Evolutionary conservation across 2,888 invertebrate species (phyloP), one percentile per base, ranked within the genome.

Genomic region (Chaetogeoica ovagalla): DNA sequence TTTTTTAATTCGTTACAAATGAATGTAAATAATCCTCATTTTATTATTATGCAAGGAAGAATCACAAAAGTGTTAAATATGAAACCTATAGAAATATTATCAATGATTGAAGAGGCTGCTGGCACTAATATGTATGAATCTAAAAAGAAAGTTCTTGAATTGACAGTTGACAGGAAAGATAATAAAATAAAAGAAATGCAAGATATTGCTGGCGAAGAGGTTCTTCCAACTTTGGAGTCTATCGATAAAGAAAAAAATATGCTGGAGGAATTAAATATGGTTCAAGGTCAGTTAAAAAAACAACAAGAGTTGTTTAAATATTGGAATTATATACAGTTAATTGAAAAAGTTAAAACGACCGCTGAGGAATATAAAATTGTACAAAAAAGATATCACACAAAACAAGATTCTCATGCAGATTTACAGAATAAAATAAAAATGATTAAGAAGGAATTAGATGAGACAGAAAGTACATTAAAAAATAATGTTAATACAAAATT

Each of bases 1-100:
- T 88, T 99, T 85, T 99, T 99, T 87, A 95, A 96, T 84, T 96
- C 97, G 0, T 93, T 99, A 9, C 97, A 98, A 86, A 88, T 99
- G 60, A 99, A 99, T 85, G 96, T 99, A 2, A 99, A 99, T 88
- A 99, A 99, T 88, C 99, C 99, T 0, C 98, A 99, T 87, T 99
- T 98, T 87, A 90, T 99, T 57, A 99, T 99, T 85, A 98, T 99
- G 98, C 99, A 99, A 89, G 99, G 99, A 0, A 91, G 97, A 83
- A 97, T 99, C 83, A 98, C 98, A 1, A 98, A 99, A 89, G 98
- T 99, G 3, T 88, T 99, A 43, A 98, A 97, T 86, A 99, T 99
- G 98, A 99, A 98, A 86, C 97, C 99, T 0, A 90, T 91, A 66
- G 98, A 99, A 93, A 94, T 97, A 85, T 88, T 97, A 76, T 93